Conservation (phyloP, 1,140 invertebrate genomes). For the Hyphantria cunea region DNA sequence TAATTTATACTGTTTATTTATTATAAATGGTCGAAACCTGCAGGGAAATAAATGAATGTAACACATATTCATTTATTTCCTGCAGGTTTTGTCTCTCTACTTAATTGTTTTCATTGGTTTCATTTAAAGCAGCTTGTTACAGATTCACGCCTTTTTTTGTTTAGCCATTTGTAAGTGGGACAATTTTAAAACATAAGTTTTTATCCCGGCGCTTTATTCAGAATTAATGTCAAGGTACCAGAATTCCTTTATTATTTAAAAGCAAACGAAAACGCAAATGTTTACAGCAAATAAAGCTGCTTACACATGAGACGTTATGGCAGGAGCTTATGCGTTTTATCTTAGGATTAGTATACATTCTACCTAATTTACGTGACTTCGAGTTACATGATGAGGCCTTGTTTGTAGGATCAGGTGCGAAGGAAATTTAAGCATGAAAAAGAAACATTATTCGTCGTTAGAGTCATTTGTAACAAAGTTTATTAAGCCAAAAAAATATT, state of each 20-base stretch:
- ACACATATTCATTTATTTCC: too few species aligned
- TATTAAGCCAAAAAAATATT: too few species aligned
- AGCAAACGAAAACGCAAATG: slow-evolving; percentile 51
- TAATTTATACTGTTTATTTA: too few species aligned
- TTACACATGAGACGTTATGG: slow-evolving; percentile 65
- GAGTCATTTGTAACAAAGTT: not conserved
- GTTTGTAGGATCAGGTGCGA: slow-evolving; percentile 65
- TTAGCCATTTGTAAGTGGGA: slow-evolving; percentile 1
- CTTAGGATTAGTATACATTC: slow-evolving; percentile 72
- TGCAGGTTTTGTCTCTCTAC: too few species aligned
- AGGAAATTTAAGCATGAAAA: slow-evolving; percentile 32
- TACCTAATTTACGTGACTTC: slow-evolving; percentile 74
- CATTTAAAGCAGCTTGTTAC: too few species aligned
- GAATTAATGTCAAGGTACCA: slow-evolving; percentile 26
- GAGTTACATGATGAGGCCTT: slow-evolving; percentile 65
- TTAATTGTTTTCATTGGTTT: too few species aligned
- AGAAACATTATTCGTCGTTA: slow-evolving; percentile 25
- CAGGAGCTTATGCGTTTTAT: slow-evolving; percentile 72
- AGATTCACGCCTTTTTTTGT: too few species aligned
- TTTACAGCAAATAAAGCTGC: slow-evolving; percentile 68
- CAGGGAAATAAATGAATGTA: too few species aligned
- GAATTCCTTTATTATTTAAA: slow-evolving; percentile 47
- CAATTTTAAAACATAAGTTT: slow-evolving; percentile 5
- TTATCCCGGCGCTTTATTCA: slow-evolving; percentile 13
- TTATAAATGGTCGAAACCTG: too few species aligned